phyloP scores from a whole-genome alignment of 2,113 vertebrate genomes.

The Mystacornis crossleyi region DNA sequence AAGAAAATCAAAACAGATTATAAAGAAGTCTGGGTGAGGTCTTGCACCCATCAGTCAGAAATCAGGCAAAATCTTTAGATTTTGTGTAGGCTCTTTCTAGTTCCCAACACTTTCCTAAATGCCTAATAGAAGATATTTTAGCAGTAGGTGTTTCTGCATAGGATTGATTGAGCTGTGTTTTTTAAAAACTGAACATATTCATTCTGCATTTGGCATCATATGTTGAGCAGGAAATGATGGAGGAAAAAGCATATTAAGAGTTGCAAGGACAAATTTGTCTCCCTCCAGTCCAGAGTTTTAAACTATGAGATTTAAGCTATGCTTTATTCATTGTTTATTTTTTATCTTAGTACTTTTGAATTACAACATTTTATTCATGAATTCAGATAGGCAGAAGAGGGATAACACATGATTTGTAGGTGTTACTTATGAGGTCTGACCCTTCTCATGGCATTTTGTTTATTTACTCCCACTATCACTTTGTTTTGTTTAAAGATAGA shows the following conservation, averaged over 20 bases:
- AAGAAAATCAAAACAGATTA: not conserved
- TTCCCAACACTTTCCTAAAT: not conserved
- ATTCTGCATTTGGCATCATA: not conserved
- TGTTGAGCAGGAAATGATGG: not conserved
- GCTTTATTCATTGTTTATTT: not conserved
- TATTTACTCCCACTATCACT: not conserved
- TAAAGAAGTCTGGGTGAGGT: not conserved
- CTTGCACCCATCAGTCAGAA: not conserved
- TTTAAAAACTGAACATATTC: not conserved
- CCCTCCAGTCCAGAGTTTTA: not conserved
- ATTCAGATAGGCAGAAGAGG: not conserved
- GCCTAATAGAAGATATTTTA: not conserved
- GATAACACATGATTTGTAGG: not conserved
- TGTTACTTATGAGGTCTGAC: not conserved
- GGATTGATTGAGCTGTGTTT: not conserved
- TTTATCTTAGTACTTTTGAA: not conserved
- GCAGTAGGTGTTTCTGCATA: not conserved
- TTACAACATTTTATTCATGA: not conserved
- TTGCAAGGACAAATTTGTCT: not conserved
- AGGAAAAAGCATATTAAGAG: not conserved
- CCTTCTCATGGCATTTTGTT: not conserved
- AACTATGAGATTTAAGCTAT: not conserved
- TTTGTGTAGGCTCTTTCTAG: not conserved
- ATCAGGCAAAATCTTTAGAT: not conserved
- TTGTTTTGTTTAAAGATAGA: slow-evolving; percentile 13